Base-by-base conservation (phyloP, 1,140 invertebrate species). In the Heliconius hewitsoni region DNA sequence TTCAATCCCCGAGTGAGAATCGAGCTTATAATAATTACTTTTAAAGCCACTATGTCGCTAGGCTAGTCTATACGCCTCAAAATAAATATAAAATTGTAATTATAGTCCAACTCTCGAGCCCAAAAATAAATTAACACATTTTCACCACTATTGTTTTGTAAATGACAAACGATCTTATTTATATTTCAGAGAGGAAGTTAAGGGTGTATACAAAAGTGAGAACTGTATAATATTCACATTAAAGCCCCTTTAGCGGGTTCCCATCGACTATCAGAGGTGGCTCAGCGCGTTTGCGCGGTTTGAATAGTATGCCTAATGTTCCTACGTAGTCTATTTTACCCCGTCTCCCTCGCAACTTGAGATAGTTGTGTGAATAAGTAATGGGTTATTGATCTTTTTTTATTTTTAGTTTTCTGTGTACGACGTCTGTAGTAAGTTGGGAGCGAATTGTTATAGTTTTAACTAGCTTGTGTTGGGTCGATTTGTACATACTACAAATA, bases 181-280 rank as follows among this genome's bases (percentile, higher is more conserved):
- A 83, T 81, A 80, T 80, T 84, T 82, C 76, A 82, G 70, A 81
- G 80, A 80, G 79, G 84, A 80, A 75, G 78, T 71, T 74, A 27
- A 82, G 82, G 83, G 83, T 82, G 81, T 78, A 82, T 77, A 81
- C 79, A 79, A 87, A 86, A 84, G 81, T 88, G 79, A 84, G 82
- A 87, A 86, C 86, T 87, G 91, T 89, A 93, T 93, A 92, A 91
- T 92, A 91, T 92, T 90, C 87, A 66, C 90, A 92, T 92, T 93
- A 93, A 83, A 77, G 83, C 82, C 79, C 85, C 85, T 88, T 89
- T 85, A 90, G 81, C 87, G 82, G 82, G 85, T 83, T 89, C 89
- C 88, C 87, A 91, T 91, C 84, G 91, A 81, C 89, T 83, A 91
- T 92, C 86, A 89, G 82, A 78, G 78, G 85, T 87, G 84, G 84